These are phyloP conservation scores for Pardalotus punctatus DNA, from an alignment of 2,113 vertebrate species.

Conservation along the genomic window DNA sequence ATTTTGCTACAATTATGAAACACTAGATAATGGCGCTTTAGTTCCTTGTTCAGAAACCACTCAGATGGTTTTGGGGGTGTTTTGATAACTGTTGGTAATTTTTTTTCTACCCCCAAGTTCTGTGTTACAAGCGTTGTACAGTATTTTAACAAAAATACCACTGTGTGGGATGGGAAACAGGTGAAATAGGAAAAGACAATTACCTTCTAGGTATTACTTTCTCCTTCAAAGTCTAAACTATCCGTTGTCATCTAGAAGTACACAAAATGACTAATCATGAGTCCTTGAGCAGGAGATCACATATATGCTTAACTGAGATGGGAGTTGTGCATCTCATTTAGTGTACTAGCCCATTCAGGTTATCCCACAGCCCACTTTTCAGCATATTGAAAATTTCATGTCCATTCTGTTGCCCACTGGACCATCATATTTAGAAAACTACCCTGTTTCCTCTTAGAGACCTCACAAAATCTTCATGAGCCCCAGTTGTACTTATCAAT, in stretches of 20 bases:
- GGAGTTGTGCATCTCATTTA: neutral
- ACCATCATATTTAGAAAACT: neutral
- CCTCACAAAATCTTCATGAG: neutral
- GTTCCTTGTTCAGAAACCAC: neutral
- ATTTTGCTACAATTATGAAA: neutral
- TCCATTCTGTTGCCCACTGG: neutral
- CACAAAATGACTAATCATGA: neutral
- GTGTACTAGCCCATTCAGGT: neutral
- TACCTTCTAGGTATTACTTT: neutral
- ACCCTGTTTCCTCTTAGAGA: neutral
- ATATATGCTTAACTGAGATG: neutral
- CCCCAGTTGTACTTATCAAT: neutral
- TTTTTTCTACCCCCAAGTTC: neutral
- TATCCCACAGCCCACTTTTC: neutral
- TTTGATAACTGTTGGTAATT: accelerated
- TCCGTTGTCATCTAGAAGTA: neutral
- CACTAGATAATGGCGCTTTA: neutral
- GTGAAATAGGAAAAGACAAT: neutral
- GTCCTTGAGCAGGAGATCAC: neutral
- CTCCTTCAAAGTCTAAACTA: neutral
- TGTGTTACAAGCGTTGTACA: neutral
- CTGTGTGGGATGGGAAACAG: no score
- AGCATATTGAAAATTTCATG: neutral
- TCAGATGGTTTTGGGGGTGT: neutral
- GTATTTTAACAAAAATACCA: neutral